Evolutionary conservation across 2,797 vertebrate genomes (phyloP), one percentile per base, ranked within the genome.

Genomic region (Megalops cyprinoides): DNA sequence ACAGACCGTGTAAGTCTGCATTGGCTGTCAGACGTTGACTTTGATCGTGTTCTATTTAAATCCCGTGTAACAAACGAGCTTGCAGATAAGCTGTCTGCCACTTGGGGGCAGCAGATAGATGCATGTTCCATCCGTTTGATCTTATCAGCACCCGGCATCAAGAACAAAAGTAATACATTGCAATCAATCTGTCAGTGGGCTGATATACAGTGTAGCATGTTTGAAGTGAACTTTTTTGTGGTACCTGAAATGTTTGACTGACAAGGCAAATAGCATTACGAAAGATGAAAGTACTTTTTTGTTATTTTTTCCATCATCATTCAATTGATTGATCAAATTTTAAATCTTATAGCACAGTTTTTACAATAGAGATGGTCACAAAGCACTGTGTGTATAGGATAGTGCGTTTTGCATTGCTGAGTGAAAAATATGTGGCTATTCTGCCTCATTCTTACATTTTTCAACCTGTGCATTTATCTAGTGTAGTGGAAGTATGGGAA

Each of bases 61-160:
- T n/a, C 7, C 39, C 23, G 39, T 39, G 37, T 4, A 23, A 65
- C 28, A 3, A 58, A 55, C n/a, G 25, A 2, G 31, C 12, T 49
- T 39, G 37, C 34, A 60, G 53, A 62, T 42, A 62, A n/a, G 15
- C 28, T 42, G 48, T 49, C 37, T 77, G 65, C 85, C 82, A 84
- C 73, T 58, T 53, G 82, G 75, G 80, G 86, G 75, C 62, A 82
- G 79, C 76, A 85, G 79, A 67, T 74, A 60, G 18, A 28, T 74
- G 67, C 79, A 82, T 69, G 60, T 55, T 46, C 23, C 23, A 14
- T 49, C 9, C 23, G 9, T 74, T 12, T 48, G 5, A 15, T 5
- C 9, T n/a, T 46, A 42, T 62, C 10, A 31, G 5, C 5, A 4
- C 4, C 31, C 58, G 60, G 31, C 31, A 5, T 37, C 62, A 65